Conservation (phyloP, 2,797 vertebrate species). For the Tragopan temminckii region DNA sequence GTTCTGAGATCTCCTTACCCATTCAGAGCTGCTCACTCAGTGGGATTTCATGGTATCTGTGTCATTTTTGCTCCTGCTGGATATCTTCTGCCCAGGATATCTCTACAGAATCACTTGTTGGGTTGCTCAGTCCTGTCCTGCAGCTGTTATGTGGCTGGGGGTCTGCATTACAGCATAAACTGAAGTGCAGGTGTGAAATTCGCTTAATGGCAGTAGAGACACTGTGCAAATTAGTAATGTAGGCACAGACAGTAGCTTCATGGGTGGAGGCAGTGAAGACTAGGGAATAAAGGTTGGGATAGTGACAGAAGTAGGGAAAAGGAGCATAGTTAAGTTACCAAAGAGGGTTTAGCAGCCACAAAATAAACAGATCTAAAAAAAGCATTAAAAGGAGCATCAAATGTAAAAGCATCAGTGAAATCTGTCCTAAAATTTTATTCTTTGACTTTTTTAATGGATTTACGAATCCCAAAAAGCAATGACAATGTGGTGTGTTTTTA, state of each 20-base stretch:
- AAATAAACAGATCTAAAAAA: not conserved
- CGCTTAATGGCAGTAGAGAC: not conserved
- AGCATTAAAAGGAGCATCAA: not conserved
- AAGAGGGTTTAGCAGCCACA: not conserved
- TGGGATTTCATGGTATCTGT: not conserved
- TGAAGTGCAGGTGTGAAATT: not conserved
- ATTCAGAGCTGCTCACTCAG: not conserved
- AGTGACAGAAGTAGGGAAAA: not conserved
- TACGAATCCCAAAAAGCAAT: not conserved
- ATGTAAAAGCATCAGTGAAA: not conserved
- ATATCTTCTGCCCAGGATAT: not conserved
- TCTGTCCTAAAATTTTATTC: not conserved
- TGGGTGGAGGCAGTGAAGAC: accelerated
- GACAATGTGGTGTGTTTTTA: not conserved
- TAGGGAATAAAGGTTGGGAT: not conserved
- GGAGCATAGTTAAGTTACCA: not conserved
- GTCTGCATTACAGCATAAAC: not conserved
- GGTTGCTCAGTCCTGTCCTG: not conserved
- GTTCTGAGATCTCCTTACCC: not conserved
- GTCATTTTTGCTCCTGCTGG: not conserved
- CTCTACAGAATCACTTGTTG: not conserved
- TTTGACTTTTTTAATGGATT: not conserved
- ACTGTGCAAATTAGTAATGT: no score
- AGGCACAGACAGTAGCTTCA: not conserved
- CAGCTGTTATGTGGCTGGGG: not conserved